Base-by-base conservation (phyloP, 2,797 vertebrate species). In the Picus viridis region DNA sequence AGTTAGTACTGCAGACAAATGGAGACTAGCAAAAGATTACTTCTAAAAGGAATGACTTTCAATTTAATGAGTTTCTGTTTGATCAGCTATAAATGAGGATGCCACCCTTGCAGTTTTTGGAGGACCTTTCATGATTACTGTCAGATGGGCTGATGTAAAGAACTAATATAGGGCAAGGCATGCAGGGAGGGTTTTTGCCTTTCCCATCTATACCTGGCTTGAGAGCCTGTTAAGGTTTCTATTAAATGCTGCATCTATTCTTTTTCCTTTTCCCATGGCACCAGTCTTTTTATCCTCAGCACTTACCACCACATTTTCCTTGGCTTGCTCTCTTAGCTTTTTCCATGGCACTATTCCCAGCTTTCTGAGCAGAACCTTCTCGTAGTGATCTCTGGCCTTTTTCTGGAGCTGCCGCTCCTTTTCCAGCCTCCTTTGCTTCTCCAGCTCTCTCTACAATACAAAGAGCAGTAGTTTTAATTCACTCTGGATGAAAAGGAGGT, bases 271-370 rank as follows among this genome's bases (percentile, higher is more conserved):
- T 83, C 26, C 67, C 39, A 53, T 18, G 18, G 64, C 27, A 87
- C 20, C 56, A 80, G 69, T 71, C 23, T 53, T 76, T 90, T 72
- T 87, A 65, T 63, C 41, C 62, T 75, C 24, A 74, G 73, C 29
- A 56, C 69, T 63, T 93, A 99, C 99, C 98, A 98, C 86, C 34
- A 90, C 54, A 58, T 98, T 98, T 94, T 96, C 90, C 79, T 94
- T 96, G 95, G 93, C 97, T 94, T 98, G 97, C 73, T 97, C 94
- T 93, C 98, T 95, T 59, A 99, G 95, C 85, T 76, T 98, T 97
- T 98, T 98, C 99, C 99, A 99, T 69, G 99, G 99, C 9, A 95
- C 95, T 81, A 99, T 96, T 71, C 99, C 99, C 89, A 96, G 93
- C 24, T 88, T 96, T 78, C 95, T 97, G 90, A 99, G 96, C 91